Conservation (phyloP, 2,113 vertebrate genomes). For the rabbit (Oryctolagus cuniculus) region mOryCun1.1 NC_091438.1:79522001-79522500, state of each 20-base stretch:
- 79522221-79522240: neutral
- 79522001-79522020: constrained; percentile 28
- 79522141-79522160: constrained; percentile 20
- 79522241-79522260: constrained; percentile 27
- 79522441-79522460: constrained; percentile 16
- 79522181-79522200: constrained; percentile 48
- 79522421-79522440: constrained; percentile 53
- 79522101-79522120: neutral
- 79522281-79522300: constrained; percentile 38
- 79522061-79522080: constrained; percentile 9
- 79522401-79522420: constrained; percentile 56
- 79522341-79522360: neutral
- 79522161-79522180: neutral
- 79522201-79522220: neutral
- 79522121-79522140: neutral
- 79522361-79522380: constrained; percentile 32
- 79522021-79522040: constrained; percentile 10
- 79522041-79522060: constrained; percentile 8
- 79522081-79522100: constrained; percentile 33
- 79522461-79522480: constrained; percentile 19
- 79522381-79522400: constrained; percentile 34
- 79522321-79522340: constrained; percentile 31
- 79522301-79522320: constrained; percentile 13
- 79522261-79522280: constrained; percentile 5
- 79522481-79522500: constrained; percentile 49